Percentiles rank a stretch among this genome's conserved stretches.
These are phyloP conservation scores for Acleris literana DNA, from an alignment of 2,888 invertebrate species.

Conservation along the genomic window DNA sequence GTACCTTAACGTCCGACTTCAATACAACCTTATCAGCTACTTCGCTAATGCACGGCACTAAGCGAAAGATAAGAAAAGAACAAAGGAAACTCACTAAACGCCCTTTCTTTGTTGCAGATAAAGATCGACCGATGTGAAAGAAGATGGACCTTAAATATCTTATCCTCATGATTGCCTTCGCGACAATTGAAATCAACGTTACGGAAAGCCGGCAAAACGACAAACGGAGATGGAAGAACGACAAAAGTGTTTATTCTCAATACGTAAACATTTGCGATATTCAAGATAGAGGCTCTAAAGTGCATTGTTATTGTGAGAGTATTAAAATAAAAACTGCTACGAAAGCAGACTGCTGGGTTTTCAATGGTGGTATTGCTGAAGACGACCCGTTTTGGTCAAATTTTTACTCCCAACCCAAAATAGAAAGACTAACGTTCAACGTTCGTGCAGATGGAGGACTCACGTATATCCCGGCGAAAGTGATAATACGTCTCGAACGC, in stretches of 20 bases:
- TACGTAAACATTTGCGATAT: conserved; percentile 84
- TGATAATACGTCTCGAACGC: conserved; percentile 86
- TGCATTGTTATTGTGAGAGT: conserved; percentile 87
- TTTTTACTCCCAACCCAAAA: conserved; percentile 88
- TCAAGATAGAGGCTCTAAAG: conserved; percentile 79
- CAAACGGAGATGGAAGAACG: conserved; percentile 76
- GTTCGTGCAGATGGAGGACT: conserved; percentile 87
- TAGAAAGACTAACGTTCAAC: conserved; percentile 87
- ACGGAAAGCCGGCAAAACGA: conserved; percentile 77
- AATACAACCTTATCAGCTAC: conserved; percentile 58
- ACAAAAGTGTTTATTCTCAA: conserved; percentile 69
- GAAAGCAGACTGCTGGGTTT: conserved; percentile 90
- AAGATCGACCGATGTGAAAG: conserved; percentile 62
- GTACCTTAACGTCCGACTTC: conserved; percentile 49
- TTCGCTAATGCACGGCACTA: conserved; percentile 52
- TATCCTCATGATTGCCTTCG: conserved; percentile 76
- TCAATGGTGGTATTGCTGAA: conserved; percentile 87
- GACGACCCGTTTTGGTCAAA: conserved; percentile 90
- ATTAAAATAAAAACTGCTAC: conserved; percentile 83
- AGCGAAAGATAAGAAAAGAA: conserved; percentile 50
- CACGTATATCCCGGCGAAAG: conserved; percentile 88
- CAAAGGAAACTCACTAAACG: conserved; percentile 52
- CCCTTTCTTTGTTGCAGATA: conserved; percentile 75
- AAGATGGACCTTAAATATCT: conserved; percentile 77
- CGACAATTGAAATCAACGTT: conserved; percentile 76